These are phyloP conservation scores for Anhinga anhinga DNA, from an alignment of 2,113 vertebrate genomes.

Conservation along the genomic window DNA sequence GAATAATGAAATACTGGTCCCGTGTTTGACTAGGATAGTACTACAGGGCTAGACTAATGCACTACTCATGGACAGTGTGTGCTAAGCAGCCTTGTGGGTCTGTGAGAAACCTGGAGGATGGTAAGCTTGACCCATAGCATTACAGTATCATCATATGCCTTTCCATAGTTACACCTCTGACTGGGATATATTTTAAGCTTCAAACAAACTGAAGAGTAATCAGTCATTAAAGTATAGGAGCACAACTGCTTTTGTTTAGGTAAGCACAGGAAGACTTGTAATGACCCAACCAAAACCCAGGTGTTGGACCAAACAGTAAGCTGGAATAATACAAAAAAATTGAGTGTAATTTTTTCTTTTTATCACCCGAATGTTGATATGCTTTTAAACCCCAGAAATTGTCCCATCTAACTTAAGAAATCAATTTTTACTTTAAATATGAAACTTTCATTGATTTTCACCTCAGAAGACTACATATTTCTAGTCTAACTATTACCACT, in stretches of 20 bases:
- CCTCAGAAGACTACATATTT: conserved; percentile 51
- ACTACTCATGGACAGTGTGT: fast-evolving
- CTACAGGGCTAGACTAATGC: background rate
- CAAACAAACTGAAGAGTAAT: background rate
- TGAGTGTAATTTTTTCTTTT: background rate
- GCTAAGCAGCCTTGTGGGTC: background rate
- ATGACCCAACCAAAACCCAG: background rate
- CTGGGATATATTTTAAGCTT: background rate
- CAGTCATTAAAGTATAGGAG: background rate
- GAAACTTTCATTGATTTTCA: conserved; percentile 63
- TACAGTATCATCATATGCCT: background rate
- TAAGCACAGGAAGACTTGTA: background rate
- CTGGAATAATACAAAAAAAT: background rate
- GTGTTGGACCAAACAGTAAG: background rate
- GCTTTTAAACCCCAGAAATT: conserved; percentile 5
- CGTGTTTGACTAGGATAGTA: background rate
- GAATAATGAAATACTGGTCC: background rate
- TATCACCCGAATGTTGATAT: background rate
- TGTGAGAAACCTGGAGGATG: background rate
- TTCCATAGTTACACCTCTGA: background rate
- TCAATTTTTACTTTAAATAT: conserved; percentile 58
- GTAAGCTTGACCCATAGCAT: background rate
- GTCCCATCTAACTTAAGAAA: conserved; percentile 50
- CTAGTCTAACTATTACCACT: conserved; percentile 47
- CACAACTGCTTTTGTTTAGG: background rate